Percentiles rank a stretch among this genome's conserved stretches.
Evolutionary conservation across 2,888 invertebrate species (phyloP).

Genomic region (Ornithoptera alexandrae): DNA sequence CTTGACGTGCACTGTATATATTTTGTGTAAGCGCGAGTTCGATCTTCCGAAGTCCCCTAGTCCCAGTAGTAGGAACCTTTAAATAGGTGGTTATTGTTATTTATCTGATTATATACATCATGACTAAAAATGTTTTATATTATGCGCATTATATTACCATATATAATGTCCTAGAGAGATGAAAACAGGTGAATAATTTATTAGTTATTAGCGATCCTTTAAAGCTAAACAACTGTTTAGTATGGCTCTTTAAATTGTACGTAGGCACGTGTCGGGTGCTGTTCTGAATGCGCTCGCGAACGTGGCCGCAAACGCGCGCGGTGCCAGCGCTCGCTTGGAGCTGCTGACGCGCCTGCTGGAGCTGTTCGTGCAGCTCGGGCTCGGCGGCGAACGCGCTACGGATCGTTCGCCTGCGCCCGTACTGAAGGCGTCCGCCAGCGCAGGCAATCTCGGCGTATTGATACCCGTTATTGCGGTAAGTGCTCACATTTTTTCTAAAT

Average conservation of each 20-base stretch:
- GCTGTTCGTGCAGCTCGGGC: constrained; percentile 97
- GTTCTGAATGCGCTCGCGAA: constrained; percentile 98
- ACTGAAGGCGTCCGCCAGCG: constrained; percentile 95
- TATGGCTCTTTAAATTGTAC: neutral
- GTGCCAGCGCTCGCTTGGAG: constrained; percentile 91
- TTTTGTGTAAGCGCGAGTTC: no score
- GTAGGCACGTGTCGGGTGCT: constrained; percentile 92
- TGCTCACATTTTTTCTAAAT: constrained; percentile 22
- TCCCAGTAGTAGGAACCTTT: no score
- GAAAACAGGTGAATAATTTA: no score
- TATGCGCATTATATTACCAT: no score
- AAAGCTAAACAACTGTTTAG: no score
- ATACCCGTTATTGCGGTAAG: constrained; percentile 97
- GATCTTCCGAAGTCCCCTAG: no score
- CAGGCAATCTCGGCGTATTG: constrained; percentile 97
- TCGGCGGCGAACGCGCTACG: constrained; percentile 97
- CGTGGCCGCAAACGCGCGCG: constrained; percentile 96
- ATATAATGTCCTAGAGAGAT: no score
- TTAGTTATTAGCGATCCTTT: no score
- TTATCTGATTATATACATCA: no score
- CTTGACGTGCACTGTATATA: no score
- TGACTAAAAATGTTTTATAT: no score
- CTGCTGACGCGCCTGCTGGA: constrained; percentile 93
- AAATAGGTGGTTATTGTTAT: no score
- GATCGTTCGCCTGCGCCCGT: constrained; percentile 89